phyloP scores from a whole-genome alignment of 2,888 invertebrate species.

The Therioaphis trifolii region DNA sequence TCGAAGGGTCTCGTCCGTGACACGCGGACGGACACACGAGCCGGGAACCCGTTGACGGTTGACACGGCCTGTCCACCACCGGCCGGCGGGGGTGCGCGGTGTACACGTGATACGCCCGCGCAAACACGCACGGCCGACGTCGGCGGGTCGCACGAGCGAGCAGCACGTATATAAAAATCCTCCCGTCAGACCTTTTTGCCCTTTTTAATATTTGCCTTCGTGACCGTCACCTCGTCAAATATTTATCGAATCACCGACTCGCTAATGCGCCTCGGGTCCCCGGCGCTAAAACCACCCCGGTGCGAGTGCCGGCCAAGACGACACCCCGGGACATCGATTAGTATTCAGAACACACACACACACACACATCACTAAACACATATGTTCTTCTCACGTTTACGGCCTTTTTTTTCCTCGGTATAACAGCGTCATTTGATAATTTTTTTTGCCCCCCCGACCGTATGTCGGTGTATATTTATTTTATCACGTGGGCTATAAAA shows the following conservation, averaged over 20 bases:
- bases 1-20: slow-evolving; percentile 37
- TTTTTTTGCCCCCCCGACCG: neutral
- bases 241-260: slow-evolving; percentile 50
- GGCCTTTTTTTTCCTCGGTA: neutral
- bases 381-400: slow-evolving; percentile 19
- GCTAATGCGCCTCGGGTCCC: slow-evolving; percentile 37
- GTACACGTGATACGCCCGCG: slow-evolving; percentile 13
- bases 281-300: slow-evolving; percentile 46
- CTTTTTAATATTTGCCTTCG: slow-evolving; percentile 57
- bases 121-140: neutral
- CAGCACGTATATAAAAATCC: slow-evolving; percentile 38
- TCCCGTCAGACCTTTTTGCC: slow-evolving; percentile 13
- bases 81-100: slow-evolving; percentile 2
- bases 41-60: slow-evolving; percentile 34
- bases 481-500: neutral
- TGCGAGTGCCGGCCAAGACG: neutral
- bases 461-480: neutral
- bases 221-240: slow-evolving; percentile 48
- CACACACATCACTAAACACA: too few species aligned
- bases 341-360: neutral
- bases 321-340: slow-evolving; percentile 32
- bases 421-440: slow-evolving; percentile 17
- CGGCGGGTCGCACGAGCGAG: too few species aligned
- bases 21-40: too few species aligned
- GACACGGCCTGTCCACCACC: slow-evolving; percentile 33